phyloP scores from a whole-genome alignment of 2,797 vertebrate species.

The Prunella strophiata region DNA sequence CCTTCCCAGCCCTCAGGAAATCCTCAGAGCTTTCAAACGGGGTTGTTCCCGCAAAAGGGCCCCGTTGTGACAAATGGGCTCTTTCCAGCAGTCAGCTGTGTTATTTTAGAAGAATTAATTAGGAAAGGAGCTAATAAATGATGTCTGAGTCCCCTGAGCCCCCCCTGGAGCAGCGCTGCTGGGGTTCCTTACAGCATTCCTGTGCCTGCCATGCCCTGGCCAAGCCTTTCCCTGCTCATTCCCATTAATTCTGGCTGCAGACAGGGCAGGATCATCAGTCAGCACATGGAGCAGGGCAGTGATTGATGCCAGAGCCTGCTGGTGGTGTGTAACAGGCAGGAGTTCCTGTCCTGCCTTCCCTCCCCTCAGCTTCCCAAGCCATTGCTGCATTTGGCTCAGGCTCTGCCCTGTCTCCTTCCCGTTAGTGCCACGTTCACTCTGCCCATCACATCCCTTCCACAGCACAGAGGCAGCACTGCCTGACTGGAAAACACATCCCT shows the following conservation, averaged over 20 bases:
- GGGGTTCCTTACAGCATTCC: background rate
- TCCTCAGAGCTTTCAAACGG: background rate
- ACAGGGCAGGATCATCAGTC: background rate
- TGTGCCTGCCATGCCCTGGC: background rate
- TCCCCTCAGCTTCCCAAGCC: background rate
- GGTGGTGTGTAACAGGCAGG: background rate
- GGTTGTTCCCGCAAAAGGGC: background rate
- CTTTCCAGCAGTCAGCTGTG: conserved; percentile 22
- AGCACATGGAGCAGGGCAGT: background rate
- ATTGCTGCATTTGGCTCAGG: background rate
- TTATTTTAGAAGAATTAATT: conserved; percentile 19
- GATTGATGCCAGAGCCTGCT: background rate
- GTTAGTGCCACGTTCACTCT: background rate
- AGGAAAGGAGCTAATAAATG: background rate
- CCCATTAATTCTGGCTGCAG: conserved; percentile 1
- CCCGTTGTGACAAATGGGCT: background rate
- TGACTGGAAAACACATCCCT: background rate
- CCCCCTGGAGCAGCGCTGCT: background rate
- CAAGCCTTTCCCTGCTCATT: background rate
- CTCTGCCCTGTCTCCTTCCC: background rate
- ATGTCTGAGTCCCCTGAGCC: background rate
- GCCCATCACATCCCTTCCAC: background rate
- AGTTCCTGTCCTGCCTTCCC: background rate
- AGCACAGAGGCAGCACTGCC: accelerated
- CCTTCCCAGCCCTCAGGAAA: background rate